These are phyloP conservation scores for Vidua macroura DNA, from an alignment of 2,113 vertebrate genomes.

Conservation along the genomic window DNA sequence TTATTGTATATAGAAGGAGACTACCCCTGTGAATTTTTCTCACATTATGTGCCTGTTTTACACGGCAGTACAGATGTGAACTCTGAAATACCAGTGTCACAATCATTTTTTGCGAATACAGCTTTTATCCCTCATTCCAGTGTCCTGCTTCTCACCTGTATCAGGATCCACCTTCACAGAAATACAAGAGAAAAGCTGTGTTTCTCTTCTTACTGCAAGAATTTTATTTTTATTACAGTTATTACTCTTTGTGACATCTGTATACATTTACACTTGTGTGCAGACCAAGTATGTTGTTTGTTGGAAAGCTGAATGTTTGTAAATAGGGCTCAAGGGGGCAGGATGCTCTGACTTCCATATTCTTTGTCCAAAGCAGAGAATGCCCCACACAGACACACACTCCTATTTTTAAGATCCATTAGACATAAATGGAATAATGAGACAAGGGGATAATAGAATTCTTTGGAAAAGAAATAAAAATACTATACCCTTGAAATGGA, in stretches of 20 bases:
- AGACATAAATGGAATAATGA: background rate
- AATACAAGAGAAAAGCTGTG: background rate
- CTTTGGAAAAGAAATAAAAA: background rate
- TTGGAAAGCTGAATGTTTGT: background rate
- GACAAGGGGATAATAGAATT: background rate
- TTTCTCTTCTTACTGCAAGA: background rate
- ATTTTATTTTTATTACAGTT: background rate
- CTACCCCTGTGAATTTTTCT: background rate
- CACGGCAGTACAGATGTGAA: background rate
- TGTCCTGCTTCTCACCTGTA: background rate
- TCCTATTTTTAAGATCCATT: background rate
- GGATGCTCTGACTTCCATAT: background rate
- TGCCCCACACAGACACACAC: background rate
- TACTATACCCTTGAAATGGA: background rate
- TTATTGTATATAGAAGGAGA: background rate
- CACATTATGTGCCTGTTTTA: background rate
- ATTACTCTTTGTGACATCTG: background rate
- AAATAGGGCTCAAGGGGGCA: background rate
- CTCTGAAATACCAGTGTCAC: background rate
- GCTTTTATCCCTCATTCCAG: background rate
- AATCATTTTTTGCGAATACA: background rate
- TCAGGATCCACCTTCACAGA: background rate
- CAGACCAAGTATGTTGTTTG: background rate
- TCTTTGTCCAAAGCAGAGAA: background rate
- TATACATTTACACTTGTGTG: background rate